A percentile compares a stretch with the other conserved stretches of the same genome.
Evolutionary conservation across 2,113 vertebrate genomes (phyloP).

Genomic region (Zosterops pallidus): DNA sequence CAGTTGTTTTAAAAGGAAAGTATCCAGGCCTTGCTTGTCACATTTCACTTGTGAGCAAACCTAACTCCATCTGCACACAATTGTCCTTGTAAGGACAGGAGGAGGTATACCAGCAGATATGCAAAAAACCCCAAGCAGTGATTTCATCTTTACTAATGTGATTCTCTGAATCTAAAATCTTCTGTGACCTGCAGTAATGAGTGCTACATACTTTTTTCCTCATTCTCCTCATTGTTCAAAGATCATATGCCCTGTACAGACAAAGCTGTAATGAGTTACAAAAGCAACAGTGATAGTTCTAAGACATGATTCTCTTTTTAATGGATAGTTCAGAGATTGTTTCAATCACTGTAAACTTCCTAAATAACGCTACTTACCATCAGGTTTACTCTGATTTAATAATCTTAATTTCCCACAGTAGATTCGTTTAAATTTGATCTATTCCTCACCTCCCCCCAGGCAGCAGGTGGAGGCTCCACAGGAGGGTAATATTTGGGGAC

Average conservation of each 20-base stretch:
- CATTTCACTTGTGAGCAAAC: neutral
- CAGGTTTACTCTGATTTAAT: neutral
- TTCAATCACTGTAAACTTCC: neutral
- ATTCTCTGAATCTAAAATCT: neutral
- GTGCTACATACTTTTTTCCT: neutral
- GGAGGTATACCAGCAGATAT: neutral
- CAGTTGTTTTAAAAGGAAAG: neutral
- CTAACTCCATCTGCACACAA: neutral
- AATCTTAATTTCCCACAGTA: neutral
- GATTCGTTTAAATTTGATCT: neutral
- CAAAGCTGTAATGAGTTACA: neutral
- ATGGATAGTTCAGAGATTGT: neutral
- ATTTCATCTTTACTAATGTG: neutral
- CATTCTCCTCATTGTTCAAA: neutral
- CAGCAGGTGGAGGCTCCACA: constrained; percentile 85
- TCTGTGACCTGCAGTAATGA: neutral
- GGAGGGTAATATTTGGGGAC: constrained; percentile 89
- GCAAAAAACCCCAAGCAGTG: neutral
- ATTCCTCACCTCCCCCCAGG: constrained; percentile 87
- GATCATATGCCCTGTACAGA: neutral
- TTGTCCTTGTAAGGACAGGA: neutral
- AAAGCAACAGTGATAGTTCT: neutral
- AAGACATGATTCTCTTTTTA: neutral
- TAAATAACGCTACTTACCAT: neutral
- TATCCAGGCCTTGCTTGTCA: neutral